phyloP scores from a whole-genome alignment of 2,888 invertebrate species.

The Drepanosiphum platanoidis region DNA sequence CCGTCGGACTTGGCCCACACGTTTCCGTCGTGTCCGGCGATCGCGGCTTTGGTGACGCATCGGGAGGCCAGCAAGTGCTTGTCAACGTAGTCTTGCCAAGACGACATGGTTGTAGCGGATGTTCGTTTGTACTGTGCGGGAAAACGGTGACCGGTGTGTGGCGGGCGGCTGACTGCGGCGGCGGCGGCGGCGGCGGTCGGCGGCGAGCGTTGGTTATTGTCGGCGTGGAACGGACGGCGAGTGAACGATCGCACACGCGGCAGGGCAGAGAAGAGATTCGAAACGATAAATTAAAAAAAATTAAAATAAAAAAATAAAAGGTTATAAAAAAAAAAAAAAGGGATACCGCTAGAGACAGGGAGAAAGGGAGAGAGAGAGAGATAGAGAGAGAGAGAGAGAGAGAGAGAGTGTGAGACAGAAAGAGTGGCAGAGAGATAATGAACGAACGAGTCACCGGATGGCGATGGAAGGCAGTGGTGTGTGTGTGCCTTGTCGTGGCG shows the following conservation, averaged over 20 bases:
- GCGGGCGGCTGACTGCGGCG: background rate
- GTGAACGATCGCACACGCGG: background rate
- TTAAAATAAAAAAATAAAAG: background rate
- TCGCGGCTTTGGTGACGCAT: slow-evolving; percentile 94
- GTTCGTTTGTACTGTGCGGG: background rate
- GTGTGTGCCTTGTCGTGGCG: too few species aligned
- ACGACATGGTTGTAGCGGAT: slow-evolving; percentile 31
- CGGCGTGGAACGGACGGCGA: background rate
- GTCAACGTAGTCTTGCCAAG: slow-evolving; percentile 97
- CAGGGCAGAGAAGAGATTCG: background rate
- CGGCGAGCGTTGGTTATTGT: background rate
- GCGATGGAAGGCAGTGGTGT: background rate
- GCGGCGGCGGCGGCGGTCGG: background rate
- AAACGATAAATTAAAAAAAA: too few species aligned
- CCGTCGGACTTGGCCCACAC: slow-evolving; percentile 93
- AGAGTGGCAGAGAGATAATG: background rate
- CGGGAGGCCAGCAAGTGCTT: slow-evolving; percentile 95
- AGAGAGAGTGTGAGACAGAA: too few species aligned
- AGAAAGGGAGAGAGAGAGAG: too few species aligned
- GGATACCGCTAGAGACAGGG: too few species aligned
- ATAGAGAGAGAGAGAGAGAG: too few species aligned
- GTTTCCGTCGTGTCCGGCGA: slow-evolving; percentile 94
- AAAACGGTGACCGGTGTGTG: background rate
- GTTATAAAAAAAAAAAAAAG: background rate
- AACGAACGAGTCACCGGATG: background rate